Conservation (phyloP, 2,797 vertebrate genomes). For the Monodelphis domestica region DNA sequence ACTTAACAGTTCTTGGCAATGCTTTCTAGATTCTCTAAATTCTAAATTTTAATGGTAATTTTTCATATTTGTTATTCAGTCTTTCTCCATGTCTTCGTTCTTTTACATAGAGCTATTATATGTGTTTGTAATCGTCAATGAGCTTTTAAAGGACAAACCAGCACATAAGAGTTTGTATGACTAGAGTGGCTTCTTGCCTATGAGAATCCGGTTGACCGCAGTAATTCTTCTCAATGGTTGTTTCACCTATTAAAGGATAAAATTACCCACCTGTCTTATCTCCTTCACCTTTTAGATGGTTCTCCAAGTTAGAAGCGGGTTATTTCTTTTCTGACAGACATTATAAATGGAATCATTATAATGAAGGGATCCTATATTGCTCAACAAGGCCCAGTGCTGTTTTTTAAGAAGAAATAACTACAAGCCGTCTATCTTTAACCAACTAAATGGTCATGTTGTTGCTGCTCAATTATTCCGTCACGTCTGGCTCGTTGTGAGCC, state of each 20-base stretch:
- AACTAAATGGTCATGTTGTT: background rate
- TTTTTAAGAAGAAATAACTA: background rate
- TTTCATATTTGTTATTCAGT: slow-evolving; percentile 35
- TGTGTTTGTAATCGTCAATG: background rate
- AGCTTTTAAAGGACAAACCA: background rate
- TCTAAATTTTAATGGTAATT: slow-evolving; percentile 32
- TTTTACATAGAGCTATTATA: slow-evolving; percentile 1
- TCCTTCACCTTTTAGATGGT: background rate
- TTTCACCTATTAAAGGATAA: background rate
- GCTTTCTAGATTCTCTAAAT: background rate
- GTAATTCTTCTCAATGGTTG: background rate
- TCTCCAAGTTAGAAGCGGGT: background rate
- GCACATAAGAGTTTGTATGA: background rate
- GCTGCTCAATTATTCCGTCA: background rate
- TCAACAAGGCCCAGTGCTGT: background rate
- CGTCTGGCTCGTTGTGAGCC: background rate
- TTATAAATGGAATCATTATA: background rate
- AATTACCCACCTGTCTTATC: background rate
- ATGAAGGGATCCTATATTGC: background rate
- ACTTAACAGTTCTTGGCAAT: background rate
- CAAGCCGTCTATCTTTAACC: background rate
- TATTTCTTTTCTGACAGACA: background rate
- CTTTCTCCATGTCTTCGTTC: slow-evolving; percentile 44
- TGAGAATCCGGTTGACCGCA: background rate
- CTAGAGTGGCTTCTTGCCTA: background rate